Conservation (phyloP, 2,113 vertebrate genomes). For the Aphelocoma coerulescens region DNA sequence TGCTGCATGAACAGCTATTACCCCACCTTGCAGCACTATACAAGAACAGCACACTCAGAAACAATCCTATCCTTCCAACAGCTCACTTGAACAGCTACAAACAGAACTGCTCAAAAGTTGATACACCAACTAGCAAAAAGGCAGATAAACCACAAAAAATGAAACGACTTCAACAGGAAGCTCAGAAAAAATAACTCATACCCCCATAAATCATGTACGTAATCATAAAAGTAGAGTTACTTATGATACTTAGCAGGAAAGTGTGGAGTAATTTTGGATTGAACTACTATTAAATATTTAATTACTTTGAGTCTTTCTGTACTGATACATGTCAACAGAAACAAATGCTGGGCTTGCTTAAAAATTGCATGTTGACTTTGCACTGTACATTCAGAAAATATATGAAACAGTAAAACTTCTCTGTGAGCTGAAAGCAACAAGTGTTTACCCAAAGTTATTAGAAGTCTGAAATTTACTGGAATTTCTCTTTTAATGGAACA, state of each 20-base stretch:
- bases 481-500: neutral
- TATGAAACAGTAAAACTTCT: neutral
- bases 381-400: neutral
- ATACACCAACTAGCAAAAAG: neutral
- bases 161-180: neutral
- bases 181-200: neutral
- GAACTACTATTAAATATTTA: neutral
- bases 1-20: neutral
- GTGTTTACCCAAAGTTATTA: neutral
- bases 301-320: neutral
- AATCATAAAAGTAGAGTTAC: neutral
- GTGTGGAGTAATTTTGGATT: neutral
- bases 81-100: neutral
- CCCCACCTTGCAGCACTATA: neutral
- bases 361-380: neutral
- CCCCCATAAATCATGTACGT: neutral
- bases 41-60: neutral
- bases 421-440: slow-evolving; percentile 14
- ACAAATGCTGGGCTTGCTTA: neutral
- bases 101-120: neutral
- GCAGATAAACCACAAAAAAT: neutral
- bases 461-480: slow-evolving; percentile 29
- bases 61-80: neutral
- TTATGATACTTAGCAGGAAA: neutral
- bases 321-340: neutral